Evolutionary conservation across 1,140 invertebrate genomes (phyloP), one percentile per base, ranked within the genome.

Genomic region (Cotesia vestalis): DNA sequence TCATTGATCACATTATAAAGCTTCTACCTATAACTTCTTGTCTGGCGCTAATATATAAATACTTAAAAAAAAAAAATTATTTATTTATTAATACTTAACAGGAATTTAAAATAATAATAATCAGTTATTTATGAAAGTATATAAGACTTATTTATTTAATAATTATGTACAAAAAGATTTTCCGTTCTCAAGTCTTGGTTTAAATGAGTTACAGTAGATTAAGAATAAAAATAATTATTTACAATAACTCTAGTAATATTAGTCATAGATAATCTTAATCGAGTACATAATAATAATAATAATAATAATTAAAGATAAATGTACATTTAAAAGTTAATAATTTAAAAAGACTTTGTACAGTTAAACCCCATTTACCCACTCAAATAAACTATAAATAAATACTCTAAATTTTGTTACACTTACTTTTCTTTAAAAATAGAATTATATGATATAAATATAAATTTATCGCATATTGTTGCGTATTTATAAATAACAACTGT

Each of bases 101-200:
- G 38, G 20, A 69, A 35, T 61, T 17, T 59, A 38, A 70, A 74
- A 73, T 46, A 73, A 74, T 62, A 20, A 69, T 38, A 63, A 35
- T 63, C 11, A 53, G 52, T 71, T 77, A 46, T 80, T 62, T 84
- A 84, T 38, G 78, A 85, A 85, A 84, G 81, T 80, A 83, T 80
- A 81, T 71, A 84, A 83, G 74, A 72, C 40, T 82, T 72, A 73
- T 77, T 66, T 66, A 14, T 66, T 55, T 71, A 78, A 75, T 71
- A 80, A 79, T 83, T 77, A 73, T 72, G 75, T 82, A 82, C 74
- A 84, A 84, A 83, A 80, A 77, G 64, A 69, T 72, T 69, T 66
- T 77, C 77, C 80, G 75, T 72, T 38, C 27, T 57, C 35, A 35
- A 11, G 12, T 35, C 8, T n/a, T 35, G 27, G 27, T 6, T 46